A percentile compares a stretch with the other conserved stretches of the same genome.
Evolutionary conservation across 2,113 vertebrate genomes (phyloP).

Genomic region (Colossoma macropomum): DNA sequence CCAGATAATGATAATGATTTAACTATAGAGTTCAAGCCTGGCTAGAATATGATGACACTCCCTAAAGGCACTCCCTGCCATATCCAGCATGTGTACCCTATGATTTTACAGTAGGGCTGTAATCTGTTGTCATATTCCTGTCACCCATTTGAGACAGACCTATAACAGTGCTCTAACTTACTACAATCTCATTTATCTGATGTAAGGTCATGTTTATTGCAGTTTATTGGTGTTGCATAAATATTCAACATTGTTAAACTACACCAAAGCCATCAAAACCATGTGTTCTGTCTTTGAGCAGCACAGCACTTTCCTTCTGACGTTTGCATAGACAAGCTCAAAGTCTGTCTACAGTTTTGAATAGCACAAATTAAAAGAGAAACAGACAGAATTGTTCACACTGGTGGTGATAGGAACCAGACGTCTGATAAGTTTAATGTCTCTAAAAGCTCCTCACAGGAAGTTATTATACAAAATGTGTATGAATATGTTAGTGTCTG

Average conservation of each 20-base stretch:
- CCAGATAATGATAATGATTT: not conserved
- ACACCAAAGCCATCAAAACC: not conserved
- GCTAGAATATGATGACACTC: not conserved
- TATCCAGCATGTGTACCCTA: not conserved
- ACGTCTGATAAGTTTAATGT: no score
- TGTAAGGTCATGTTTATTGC: not conserved
- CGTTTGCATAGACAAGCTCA: not conserved
- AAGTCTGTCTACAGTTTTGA: no score
- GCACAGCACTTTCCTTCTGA: not conserved
- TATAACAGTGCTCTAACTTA: not conserved
- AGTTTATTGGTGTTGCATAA: not conserved
- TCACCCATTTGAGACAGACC: not conserved
- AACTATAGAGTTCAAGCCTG: not conserved
- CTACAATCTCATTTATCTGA: not conserved
- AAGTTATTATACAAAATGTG: no score
- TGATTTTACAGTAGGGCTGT: not conserved
- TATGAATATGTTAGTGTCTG: no score
- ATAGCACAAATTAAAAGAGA: not conserved
- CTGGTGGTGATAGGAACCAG: no score
- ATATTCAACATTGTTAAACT: not conserved
- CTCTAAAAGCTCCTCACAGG: no score
- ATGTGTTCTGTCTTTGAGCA: not conserved
- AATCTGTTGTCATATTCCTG: not conserved
- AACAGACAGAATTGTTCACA: not conserved
- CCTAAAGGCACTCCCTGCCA: not conserved